Conservation (phyloP, 2,113 vertebrate genomes). For the Poeciliopsis occidentalis region DNA sequence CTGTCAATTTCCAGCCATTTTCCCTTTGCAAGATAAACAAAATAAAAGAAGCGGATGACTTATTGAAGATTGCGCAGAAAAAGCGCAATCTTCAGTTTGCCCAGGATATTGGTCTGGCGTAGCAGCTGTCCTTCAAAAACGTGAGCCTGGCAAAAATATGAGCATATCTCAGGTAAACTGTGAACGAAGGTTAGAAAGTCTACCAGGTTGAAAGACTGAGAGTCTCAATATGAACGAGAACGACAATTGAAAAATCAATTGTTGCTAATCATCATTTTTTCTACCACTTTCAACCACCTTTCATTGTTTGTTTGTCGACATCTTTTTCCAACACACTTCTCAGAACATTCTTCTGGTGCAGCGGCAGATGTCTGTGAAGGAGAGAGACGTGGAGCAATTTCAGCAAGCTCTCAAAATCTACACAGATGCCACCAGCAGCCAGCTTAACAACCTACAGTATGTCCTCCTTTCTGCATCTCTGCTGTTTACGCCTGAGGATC, state of each 20-base stretch:
- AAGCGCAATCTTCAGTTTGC: neutral
- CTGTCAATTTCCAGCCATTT: neutral
- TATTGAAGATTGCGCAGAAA: neutral
- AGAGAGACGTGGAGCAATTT: conserved; percentile 84
- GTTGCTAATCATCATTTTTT: neutral
- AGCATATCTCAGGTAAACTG: neutral
- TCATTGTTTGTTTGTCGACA: neutral
- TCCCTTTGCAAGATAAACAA: neutral
- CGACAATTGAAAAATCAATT: neutral
- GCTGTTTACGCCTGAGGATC: conserved; percentile 10
- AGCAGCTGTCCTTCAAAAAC: neutral
- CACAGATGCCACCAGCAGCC: conserved; percentile 83
- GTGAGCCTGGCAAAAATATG: neutral
- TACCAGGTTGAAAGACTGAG: neutral
- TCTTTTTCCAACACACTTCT: neutral
- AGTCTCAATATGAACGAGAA: neutral
- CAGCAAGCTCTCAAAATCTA: conserved; percentile 87
- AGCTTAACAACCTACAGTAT: conserved; percentile 88
- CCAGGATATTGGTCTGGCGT: neutral
- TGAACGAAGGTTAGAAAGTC: neutral
- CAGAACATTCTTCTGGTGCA: conserved; percentile 93
- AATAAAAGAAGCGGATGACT: neutral
- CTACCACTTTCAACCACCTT: neutral
- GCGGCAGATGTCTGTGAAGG: conserved; percentile 89
- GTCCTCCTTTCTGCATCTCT: conserved; percentile 72